phyloP scores from a whole-genome alignment of 1,140 invertebrate species.

The Lepidurus packardi region DNA sequence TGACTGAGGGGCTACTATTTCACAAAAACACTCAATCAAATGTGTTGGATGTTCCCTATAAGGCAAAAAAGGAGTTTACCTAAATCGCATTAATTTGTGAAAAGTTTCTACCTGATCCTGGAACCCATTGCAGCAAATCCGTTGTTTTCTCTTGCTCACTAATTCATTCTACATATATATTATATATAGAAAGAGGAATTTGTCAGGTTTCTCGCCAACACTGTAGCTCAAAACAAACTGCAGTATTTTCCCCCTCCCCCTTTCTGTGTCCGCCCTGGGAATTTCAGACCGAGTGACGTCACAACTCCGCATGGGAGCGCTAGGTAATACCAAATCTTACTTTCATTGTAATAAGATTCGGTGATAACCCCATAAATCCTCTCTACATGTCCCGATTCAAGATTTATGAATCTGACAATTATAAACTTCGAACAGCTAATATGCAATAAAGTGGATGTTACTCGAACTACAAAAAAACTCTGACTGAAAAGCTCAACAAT shows the following conservation, averaged over 20 bases:
- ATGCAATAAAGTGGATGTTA: no score
- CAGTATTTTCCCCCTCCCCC: background rate
- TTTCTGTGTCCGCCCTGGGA: background rate
- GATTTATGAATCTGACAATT: no score
- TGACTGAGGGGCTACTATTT: slow-evolving; percentile 61
- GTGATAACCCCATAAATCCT: no score
- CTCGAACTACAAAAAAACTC: no score
- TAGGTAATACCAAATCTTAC: no score
- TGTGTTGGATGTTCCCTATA: slow-evolving; percentile 41
- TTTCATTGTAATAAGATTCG: no score
- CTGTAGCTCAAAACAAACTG: background rate
- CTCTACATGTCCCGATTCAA: no score
- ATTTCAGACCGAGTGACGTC: background rate
- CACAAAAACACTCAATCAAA: slow-evolving; percentile 76
- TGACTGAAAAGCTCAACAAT: no score
- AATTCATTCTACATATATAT: background rate
- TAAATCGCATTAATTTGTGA: background rate
- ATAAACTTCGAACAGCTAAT: no score
- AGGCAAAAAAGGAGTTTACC: background rate
- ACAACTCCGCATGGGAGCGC: background rate
- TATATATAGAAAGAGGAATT: background rate
- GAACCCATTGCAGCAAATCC: background rate
- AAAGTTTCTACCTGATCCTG: background rate
- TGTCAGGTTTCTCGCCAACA: background rate
- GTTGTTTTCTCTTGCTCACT: background rate